Base-by-base conservation (phyloP, 2,888 invertebrate species). In the Crossocerus cetratus region DNA sequence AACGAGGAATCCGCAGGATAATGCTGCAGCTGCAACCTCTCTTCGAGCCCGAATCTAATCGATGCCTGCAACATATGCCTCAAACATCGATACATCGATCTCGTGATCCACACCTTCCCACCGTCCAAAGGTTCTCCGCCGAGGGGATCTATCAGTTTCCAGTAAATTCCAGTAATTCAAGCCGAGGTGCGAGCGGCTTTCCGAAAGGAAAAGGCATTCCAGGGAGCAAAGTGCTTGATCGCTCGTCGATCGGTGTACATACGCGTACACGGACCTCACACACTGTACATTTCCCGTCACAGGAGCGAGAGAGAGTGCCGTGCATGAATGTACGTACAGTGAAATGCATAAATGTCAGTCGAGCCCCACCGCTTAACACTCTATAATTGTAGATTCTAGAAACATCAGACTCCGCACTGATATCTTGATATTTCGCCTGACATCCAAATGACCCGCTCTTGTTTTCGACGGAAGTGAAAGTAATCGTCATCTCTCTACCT, bases 121-220 rank as follows among this genome's bases (percentile, higher is more conserved):
- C 18, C n/a, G 21, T 21, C 21, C 32, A 13, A 23, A 23, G 21
- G 18, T 14, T 32, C 23, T n/a, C 61, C 32, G n/a, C 18, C 45
- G 14, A 16, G 14, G 14, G 55, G 21, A 22, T 65, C 78, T 59
- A 69, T 74, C 76, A 71, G 73, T 78, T 72, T 69, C 57, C 70
- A 21, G 49, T 70, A 78, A 69, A 65, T 59, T 53, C 66, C 49
- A 65, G 53, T 54, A 45, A 67, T 69, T 66, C 66, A 55, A 55
- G 22, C 70, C 74, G 74, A 64, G 74, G 76, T 78, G 74, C 76
- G 70, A 76, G 76, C 74, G 74, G 82, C 65, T 81, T 80, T 81
- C 81, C 77, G 82, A 83, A 83, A 83, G 82, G 82, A 83, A 83
- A 83, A 83, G 82, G 82, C 82, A 82, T 82, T 82, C 82, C 81